Evolutionary conservation across 2,113 vertebrate species (phyloP).

Genomic region (Hipposideros armiger): DNA sequence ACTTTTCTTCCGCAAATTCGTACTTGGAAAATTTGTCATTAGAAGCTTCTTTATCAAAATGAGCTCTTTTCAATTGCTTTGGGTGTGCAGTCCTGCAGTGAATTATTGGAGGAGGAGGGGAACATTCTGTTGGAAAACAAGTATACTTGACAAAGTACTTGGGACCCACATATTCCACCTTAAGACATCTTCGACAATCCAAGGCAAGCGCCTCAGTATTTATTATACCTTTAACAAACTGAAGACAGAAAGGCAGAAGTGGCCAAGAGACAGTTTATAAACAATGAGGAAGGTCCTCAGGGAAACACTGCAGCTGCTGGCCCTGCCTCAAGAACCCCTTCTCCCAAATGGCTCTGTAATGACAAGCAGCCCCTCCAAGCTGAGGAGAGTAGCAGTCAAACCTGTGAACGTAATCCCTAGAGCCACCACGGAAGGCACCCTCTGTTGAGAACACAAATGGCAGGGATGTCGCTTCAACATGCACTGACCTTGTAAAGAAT

Average conservation of each 20-base stretch:
- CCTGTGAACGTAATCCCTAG: neutral
- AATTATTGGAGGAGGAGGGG: slow-evolving; percentile 20
- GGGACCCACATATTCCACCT: neutral
- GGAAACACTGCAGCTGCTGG: neutral
- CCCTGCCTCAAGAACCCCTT: neutral
- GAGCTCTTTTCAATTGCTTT: slow-evolving; percentile 31
- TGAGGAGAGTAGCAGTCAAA: neutral
- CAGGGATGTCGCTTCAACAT: neutral
- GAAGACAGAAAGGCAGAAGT: neutral
- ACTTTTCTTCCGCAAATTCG: slow-evolving; percentile 74
- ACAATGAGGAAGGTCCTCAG: slow-evolving; percentile 2
- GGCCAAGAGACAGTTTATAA: neutral
- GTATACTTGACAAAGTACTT: slow-evolving; percentile 47
- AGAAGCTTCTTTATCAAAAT: slow-evolving; percentile 65
- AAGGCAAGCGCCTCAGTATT: neutral
- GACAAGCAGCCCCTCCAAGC: neutral
- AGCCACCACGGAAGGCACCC: neutral
- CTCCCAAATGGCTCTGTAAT: neutral
- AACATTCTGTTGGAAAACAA: slow-evolving; percentile 5
- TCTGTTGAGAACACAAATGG: slow-evolving; percentile 16
- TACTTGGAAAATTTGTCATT: slow-evolving; percentile 54
- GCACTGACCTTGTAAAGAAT: neutral
- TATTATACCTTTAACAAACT: neutral
- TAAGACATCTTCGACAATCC: neutral
- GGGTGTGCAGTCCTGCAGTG: neutral